Evolutionary conservation across 2,888 invertebrate species (phyloP), one percentile per base, ranked within the genome.

Genomic region (Calliphora vomitoria): DNA sequence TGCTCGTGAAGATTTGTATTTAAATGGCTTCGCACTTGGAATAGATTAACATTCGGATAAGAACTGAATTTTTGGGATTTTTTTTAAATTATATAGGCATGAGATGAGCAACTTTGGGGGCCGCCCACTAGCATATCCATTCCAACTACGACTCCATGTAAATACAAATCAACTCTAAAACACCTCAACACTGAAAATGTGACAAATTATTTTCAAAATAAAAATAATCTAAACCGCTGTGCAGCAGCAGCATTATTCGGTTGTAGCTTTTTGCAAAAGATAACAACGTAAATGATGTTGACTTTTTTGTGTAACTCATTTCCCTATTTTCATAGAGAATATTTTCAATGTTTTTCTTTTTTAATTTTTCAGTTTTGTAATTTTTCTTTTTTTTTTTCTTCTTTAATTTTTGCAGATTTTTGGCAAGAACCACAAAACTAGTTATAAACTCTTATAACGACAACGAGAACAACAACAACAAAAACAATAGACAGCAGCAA

Each of bases 391-490:
- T 74, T 58, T 47, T 69, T 38, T 62, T 25, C 38, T 38, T 58
- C 13, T 13, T 58, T 15, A 38, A 31, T 58, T 68, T 84, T 87
- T 84, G 20, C 81, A 87, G 87, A 85, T 87, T 87, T 25, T 82
- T 85, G 84, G 87, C 85, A 82, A 75, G 53, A 79, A 87, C 87
- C 85, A 66, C 87, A 82, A 85, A 87, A 87, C 78, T 87, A 79
- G 85, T 79, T 85, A 85, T 82, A 85, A 85, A 85, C 79, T 85
- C 62, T 44, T 68, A 71, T 69, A 85, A 62, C 35, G 58, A 47
- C 62, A 58, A 55, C 47, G 31, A 44, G 53, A 74, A 74, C 72
- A 10, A 62, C 60, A 58, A 58, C 31, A 31, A 41, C 38, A 75
- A 38, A 18, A 53, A 15, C 35, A 15, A 41, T 35, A 20, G 53